phyloP scores from a whole-genome alignment of 2,888 invertebrate genomes.

The Listrodromus nycthemerus region DNA sequence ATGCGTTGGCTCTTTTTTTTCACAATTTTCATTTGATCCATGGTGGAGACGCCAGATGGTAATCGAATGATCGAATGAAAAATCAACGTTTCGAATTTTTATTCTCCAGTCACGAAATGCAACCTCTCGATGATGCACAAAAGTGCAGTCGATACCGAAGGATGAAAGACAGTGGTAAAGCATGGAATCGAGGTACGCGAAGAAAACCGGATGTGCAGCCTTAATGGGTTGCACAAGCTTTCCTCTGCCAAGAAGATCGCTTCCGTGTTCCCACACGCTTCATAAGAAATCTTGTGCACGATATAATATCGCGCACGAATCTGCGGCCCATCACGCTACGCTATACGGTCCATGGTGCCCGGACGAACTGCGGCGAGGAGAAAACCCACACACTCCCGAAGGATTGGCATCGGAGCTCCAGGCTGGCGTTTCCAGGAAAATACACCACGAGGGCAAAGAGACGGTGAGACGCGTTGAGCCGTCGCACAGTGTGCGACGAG shows the following conservation, averaged over 20 bases:
- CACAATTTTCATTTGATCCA: neutral
- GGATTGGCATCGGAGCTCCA: constrained; percentile 42
- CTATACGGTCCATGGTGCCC: constrained; percentile 10
- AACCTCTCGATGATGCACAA: too few species aligned
- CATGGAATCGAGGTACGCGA: neutral
- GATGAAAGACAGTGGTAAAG: too few species aligned
- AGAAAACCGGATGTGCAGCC: constrained; percentile 55
- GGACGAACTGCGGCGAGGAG: constrained; percentile 21
- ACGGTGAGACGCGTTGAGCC: constrained; percentile 40
- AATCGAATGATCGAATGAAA: too few species aligned
- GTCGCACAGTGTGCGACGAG: constrained; percentile 25
- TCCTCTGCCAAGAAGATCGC: constrained; percentile 63
- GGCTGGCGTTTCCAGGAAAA: constrained; percentile 55
- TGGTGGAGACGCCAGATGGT: too few species aligned
- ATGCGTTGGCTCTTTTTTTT: neutral
- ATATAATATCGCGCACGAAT: constrained; percentile 11
- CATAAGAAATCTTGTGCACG: constrained; percentile 57
- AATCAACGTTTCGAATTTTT: too few species aligned
- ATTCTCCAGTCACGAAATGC: too few species aligned
- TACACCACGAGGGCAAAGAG: constrained; percentile 45
- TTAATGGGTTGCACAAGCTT: constrained; percentile 66
- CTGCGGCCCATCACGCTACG: constrained; percentile 12
- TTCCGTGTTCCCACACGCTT: constrained; percentile 51
- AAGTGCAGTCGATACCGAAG: too few species aligned
- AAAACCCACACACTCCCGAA: constrained; percentile 34